Evolutionary conservation across 2,113 vertebrate species (phyloP).

Genomic region (Bambusicola thoracicus): DNA sequence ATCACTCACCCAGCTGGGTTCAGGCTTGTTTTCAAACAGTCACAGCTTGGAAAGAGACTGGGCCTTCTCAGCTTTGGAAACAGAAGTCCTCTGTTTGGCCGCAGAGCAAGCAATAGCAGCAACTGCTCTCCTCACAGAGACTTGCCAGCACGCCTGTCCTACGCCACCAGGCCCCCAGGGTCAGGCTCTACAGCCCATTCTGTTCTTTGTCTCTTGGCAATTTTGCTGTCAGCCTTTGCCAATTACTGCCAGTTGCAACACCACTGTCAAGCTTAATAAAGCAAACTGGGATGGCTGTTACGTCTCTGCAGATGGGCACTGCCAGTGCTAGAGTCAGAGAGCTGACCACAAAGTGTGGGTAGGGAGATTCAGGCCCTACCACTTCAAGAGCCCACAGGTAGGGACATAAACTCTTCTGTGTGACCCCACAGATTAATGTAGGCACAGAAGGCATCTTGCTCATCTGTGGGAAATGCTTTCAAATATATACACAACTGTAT

Average conservation of each 20-base stretch:
- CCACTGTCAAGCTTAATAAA: not conserved
- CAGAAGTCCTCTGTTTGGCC: constrained; percentile 25
- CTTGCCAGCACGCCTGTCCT: not conserved
- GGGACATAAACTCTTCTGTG: not conserved
- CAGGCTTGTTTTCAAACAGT: constrained; percentile 15
- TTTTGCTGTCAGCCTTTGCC: not conserved
- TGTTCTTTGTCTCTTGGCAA: not conserved
- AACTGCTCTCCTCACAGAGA: not conserved
- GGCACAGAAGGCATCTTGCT: not conserved
- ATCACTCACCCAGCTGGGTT: not conserved
- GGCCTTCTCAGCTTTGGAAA: not conserved
- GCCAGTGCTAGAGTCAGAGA: not conserved
- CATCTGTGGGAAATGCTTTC: not conserved
- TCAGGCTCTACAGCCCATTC: not conserved
- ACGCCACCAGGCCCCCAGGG: not conserved
- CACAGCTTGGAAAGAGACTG: not conserved
- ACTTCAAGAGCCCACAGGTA: not conserved
- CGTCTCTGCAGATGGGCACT: not conserved
- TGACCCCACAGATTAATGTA: not conserved
- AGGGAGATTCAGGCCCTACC: not conserved
- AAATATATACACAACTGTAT: not conserved
- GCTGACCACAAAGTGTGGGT: not conserved
- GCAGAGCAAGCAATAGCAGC: not conserved
- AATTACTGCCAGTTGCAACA: not conserved
- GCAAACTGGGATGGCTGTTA: not conserved